phyloP scores from a whole-genome alignment of 2,113 vertebrate species.

The Nipponia nippon region DNA sequence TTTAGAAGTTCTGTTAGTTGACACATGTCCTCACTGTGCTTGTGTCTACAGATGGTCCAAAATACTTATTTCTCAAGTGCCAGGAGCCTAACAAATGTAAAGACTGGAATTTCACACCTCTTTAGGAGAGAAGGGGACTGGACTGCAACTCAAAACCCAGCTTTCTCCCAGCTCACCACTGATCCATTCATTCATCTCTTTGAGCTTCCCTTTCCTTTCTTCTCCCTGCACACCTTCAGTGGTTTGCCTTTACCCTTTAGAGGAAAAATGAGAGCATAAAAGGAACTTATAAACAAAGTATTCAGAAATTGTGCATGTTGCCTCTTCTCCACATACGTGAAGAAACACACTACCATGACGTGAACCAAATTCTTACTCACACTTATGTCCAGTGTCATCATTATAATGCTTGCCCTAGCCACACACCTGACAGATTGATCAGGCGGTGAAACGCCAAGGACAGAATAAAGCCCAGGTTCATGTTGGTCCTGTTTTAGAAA shows the following conservation, averaged over 20 bases:
- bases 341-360: rapidly evolving
- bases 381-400: not conserved
- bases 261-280: not conserved
- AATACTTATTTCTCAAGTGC: not conserved
- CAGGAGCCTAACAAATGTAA: not conserved
- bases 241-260: not conserved
- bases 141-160: not conserved
- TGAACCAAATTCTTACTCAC: rapidly evolving
- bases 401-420: not conserved
- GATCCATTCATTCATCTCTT: not conserved
- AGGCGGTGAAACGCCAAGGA: not conserved
- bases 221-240: not conserved
- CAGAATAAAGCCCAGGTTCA: not conserved
- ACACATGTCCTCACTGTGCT: not conserved
- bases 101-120: constrained; percentile 30
- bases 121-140: not conserved
- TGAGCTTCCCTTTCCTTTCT: not conserved
- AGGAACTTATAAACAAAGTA: not conserved
- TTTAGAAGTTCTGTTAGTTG: not conserved
- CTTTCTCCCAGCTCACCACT: not conserved
- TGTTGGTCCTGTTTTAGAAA: not conserved
- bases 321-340: not conserved
- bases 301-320: rapidly evolving
- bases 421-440: rapidly evolving
- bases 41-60: not conserved